Percentiles rank a stretch among this genome's conserved stretches.
Conservation (phyloP, 2,797 vertebrate species). For the Selene dorsalis region DNA sequence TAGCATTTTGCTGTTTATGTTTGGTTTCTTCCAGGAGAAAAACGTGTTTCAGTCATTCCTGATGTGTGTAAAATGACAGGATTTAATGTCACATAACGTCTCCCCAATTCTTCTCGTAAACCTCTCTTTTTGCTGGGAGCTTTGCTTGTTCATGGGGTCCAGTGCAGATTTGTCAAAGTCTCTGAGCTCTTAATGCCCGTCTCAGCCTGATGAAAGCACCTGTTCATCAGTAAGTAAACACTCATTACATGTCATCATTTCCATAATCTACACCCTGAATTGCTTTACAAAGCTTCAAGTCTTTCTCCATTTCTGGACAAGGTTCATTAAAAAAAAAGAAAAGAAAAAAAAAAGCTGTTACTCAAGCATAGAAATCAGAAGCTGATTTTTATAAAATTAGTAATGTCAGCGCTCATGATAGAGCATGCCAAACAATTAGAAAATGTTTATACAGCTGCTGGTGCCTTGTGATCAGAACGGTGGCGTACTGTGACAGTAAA, state of each 20-base stretch:
- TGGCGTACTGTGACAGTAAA: neutral
- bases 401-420: neutral
- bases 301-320: neutral
- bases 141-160: neutral
- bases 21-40: slow-evolving; percentile 39
- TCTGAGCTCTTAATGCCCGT: neutral
- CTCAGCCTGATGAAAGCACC: neutral
- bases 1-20: slow-evolving; percentile 42
- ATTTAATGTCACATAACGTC: slow-evolving; percentile 9
- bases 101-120: neutral
- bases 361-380: neutral
- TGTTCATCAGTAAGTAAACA: neutral
- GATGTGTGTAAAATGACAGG: slow-evolving; percentile 15
- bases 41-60: too few species aligned
- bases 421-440: neutral
- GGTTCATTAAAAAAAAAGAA: neutral
- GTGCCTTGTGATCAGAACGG: neutral
- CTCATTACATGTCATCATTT: neutral
- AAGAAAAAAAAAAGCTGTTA: neutral
- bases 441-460: neutral
- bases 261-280: neutral
- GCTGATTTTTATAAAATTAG: neutral
- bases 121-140: neutral
- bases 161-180: neutral
- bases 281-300: neutral